phyloP scores from a whole-genome alignment of 35 echinoderm and acorn worm genomes.

The Heliocidaris erythrogramma region DNA sequence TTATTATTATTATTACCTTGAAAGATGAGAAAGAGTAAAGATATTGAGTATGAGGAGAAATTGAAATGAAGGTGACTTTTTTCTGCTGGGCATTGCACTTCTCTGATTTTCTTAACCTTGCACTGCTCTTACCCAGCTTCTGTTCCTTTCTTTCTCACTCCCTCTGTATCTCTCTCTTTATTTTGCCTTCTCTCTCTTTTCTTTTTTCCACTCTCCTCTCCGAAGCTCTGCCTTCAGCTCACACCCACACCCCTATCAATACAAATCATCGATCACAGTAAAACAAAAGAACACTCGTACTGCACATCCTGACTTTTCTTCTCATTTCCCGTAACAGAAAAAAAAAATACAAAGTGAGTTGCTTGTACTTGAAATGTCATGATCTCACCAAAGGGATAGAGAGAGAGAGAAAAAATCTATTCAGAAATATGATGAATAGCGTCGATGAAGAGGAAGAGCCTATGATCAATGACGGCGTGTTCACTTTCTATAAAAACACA shows the following conservation, averaged over 20 bases:
- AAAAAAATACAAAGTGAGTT: not conserved
- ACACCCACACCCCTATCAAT: not conserved
- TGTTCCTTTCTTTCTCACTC: too few relatives aligned
- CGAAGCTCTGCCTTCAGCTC: not conserved
- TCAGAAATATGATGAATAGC: not conserved
- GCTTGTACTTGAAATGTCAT: not conserved
- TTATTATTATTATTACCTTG: too few relatives aligned
- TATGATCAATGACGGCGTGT: not conserved
- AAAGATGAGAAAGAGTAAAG: too few relatives aligned
- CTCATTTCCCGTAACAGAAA: not conserved
- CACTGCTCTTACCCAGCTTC: too few relatives aligned
- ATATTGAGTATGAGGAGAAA: too few relatives aligned
- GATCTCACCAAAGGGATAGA: not conserved
- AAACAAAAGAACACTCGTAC: slow-evolving; percentile 3
- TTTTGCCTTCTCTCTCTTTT: not conserved
- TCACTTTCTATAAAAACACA: not conserved
- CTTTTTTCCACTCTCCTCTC: not conserved
- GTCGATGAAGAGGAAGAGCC: not conserved
- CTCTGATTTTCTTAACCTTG: too few relatives aligned
- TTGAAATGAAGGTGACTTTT: too few relatives aligned
- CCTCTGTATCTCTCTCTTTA: not conserved
- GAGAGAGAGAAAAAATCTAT: too few relatives aligned
- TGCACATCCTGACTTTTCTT: not conserved
- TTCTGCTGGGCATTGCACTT: too few relatives aligned
- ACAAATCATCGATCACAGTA: not conserved